These are phyloP conservation scores for Dryoscopus gambensis DNA, from an alignment of 2,113 vertebrate genomes.

Conservation along the genomic window DNA sequence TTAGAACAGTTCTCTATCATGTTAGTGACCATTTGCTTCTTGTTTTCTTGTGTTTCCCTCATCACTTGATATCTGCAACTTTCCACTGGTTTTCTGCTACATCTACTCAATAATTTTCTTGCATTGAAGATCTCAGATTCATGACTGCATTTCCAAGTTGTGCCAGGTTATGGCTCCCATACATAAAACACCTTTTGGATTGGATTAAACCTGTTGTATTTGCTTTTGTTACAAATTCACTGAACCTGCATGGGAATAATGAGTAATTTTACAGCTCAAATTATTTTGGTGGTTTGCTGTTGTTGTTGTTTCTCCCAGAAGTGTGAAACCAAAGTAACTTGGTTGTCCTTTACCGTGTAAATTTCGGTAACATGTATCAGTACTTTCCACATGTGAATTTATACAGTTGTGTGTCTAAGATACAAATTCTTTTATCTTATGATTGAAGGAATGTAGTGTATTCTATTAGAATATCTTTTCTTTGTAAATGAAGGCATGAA, in stretches of 20 bases:
- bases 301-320: background rate
- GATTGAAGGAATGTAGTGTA: background rate
- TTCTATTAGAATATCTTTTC: background rate
- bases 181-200: background rate
- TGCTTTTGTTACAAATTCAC: background rate
- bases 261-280: background rate
- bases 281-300: background rate
- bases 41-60: background rate
- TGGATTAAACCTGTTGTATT: background rate
- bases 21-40: background rate
- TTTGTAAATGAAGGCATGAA: background rate
- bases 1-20: background rate
- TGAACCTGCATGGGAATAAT: background rate
- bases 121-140: background rate
- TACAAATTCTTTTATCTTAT: background rate
- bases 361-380: background rate
- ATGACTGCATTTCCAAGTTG: background rate
- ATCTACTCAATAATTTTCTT: background rate
- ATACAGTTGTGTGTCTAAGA: background rate
- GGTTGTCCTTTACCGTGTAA: background rate
- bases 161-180: background rate
- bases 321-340: background rate
- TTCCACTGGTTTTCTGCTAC: background rate
- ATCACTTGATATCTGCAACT: background rate
- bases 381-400: background rate